phyloP scores from a whole-genome alignment of 2,888 invertebrate species.

The Lasioglossum pauxillum region DNA sequence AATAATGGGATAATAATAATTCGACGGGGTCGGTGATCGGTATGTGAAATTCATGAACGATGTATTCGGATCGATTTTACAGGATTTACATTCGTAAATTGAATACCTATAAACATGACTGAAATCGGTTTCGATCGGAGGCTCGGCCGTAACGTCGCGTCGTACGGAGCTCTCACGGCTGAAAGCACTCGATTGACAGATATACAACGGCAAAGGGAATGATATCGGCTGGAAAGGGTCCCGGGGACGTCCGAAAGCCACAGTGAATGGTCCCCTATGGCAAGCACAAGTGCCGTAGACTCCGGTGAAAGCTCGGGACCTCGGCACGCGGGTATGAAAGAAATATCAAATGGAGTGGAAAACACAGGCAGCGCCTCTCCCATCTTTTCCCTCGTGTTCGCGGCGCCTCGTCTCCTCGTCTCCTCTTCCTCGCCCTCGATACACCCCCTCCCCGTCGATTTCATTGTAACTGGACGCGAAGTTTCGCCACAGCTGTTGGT shows the following conservation, averaged over 20 bases:
- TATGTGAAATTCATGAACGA: neutral
- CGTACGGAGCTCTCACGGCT: conserved; percentile 36
- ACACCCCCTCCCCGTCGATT: conserved; percentile 33
- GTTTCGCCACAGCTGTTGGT: conserved; percentile 66
- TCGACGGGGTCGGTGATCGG: neutral
- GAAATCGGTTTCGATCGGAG: conserved; percentile 7
- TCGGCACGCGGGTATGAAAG: conserved; percentile 69
- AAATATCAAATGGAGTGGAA: conserved; percentile 77
- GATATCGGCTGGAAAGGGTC: conserved; percentile 41
- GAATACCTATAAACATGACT: conserved; percentile 13
- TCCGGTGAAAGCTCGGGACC: conserved; percentile 42
- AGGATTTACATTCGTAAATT: conserved; percentile 28
- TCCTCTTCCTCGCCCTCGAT: conserved; percentile 32
- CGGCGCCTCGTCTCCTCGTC: conserved; percentile 8
- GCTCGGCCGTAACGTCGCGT: conserved; percentile 29
- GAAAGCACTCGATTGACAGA: conserved; percentile 53
- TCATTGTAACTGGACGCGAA: conserved; percentile 65
- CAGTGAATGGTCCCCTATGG: conserved; percentile 37
- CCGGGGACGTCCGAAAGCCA: conserved; percentile 35
- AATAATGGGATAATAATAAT: neutral
- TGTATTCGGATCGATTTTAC: neutral
- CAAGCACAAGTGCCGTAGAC: conserved; percentile 39
- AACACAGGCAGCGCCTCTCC: conserved; percentile 64
- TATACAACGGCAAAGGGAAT: conserved; percentile 21
- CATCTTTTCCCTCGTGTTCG: conserved; percentile 23